Evolutionary conservation across 2,113 vertebrate species (phyloP), one percentile per base, ranked within the genome.

Genomic region (Bujurquina vittata): DNA sequence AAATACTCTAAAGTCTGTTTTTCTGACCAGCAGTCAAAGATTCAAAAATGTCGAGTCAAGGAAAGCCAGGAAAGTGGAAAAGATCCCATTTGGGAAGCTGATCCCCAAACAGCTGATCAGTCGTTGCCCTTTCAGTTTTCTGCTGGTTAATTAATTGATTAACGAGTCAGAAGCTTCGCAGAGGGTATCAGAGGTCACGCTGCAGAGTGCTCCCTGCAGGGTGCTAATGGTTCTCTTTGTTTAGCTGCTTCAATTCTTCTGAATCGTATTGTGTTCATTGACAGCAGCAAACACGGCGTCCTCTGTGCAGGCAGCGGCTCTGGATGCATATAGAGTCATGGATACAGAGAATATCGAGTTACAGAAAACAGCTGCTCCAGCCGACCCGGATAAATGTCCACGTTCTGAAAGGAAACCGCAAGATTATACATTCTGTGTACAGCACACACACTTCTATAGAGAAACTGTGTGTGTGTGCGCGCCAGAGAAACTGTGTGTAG

Each of bases 401-500:
- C 2, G 26, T 0, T 0, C 22, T 67, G 63, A 67, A 46, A 46
- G 63, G 22, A 67, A 67, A 67, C 46, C 46, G 4, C 22, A 17
- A 46, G 63, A 69, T 49, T 11, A 69, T 29, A 22, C 40, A 49
- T 7, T 49, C 2, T 69, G 63, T 69, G 29, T 49, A 18, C 23
- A 49, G 15, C 43, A 18, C 43, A 61, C 26, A 61, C 23, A 76
- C 62, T 43, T 75, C 23, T 65, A 56, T 12, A 69, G 35, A 9
- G 65, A 54, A 52, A 29, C 29, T 73, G 74, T 67, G 61, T 84
- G 73, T 75, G 82, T 73, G 67, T 61, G 56, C 80, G 79, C 75
- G 80, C 77, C 31, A 79, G 85, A 59, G 55, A 83, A 81, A 75
- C 60, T 59, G 4, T 55, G 4, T 55, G 40, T 77, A 58, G 84